Conservation (phyloP, 2,113 vertebrate genomes). For the Megaceryle maxima region DNA sequence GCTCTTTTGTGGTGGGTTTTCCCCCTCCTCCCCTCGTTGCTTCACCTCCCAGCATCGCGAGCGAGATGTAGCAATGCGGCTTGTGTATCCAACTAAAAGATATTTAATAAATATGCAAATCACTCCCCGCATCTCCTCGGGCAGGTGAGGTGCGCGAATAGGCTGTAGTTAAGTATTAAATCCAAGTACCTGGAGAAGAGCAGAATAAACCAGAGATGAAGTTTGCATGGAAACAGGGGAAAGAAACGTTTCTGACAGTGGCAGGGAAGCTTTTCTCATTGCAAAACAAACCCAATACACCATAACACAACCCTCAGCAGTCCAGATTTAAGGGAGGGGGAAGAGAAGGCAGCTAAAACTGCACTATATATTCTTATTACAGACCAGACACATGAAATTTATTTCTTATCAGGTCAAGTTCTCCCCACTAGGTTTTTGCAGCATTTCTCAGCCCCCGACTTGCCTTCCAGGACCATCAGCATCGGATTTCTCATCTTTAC, state of each 20-base stretch:
- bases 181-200: slow-evolving; percentile 12
- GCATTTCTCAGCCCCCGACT: not conserved
- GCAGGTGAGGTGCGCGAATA: slow-evolving; percentile 56
- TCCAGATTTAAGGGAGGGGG: not conserved
- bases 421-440: not conserved
- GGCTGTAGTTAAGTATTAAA: slow-evolving; percentile 58
- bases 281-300: not conserved
- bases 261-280: not conserved
- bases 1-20: not conserved
- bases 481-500: not conserved
- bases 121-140: slow-evolving; percentile 65
- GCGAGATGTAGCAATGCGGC: slow-evolving; percentile 23
- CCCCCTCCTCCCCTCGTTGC: not conserved
- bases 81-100: slow-evolving; percentile 69
- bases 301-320: accelerated
- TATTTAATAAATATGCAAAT: slow-evolving; percentile 83
- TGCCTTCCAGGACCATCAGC: accelerated
- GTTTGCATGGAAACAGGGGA: not conserved
- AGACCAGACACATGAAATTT: accelerated
- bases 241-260: accelerated
- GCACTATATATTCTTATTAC: not conserved
- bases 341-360: not conserved
- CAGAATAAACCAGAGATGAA: not conserved
- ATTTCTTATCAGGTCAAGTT: not conserved
- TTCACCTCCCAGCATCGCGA: not conserved